Base-by-base conservation (phyloP, 2,797 vertebrate genomes). In the Protonibea diacanthus region DNA sequence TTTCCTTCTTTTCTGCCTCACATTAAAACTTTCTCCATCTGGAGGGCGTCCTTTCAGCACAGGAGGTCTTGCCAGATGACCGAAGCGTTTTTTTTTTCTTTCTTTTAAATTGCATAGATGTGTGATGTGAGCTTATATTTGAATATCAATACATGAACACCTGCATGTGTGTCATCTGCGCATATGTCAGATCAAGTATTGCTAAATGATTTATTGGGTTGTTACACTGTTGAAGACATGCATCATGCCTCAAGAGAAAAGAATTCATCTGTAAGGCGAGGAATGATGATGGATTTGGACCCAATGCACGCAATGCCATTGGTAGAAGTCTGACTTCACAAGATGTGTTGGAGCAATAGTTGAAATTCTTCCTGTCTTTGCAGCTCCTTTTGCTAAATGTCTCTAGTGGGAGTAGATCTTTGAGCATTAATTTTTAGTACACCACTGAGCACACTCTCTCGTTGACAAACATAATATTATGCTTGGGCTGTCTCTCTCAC, bases 401-500 rank as follows among this genome's bases (percentile, higher is more conserved):
- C 84, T 92, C 85, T 72, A 38, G 61, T 71, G 90, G 91, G 83
- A 92, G 89, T 76, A 67, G 69, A 89, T 88, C 89, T 91, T 86
- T 88, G 84, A 86, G 87, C 88, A 85, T 92, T 91, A 86, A 90
- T 91, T 93, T 95, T 90, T 89, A 90, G 88, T 63, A 79, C 88
- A 79, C 84, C 72, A 20, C 88, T 64, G 86, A 89, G 88, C 86
- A 74, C 89, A 83, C 91, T 91, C 89, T 86, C 81, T 76, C 80
- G 91, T 90, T 88, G 87, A 93, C 90, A 95, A 94, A 94, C 92
- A 95, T 90, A 95, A 95, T 94, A 95, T 95, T 95, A 93, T 94
- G 80, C 85, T 83, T 64, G 49, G 84, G 74, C 85, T 74, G 82
- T 86, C 58, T 88, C 83, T 84, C 78, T 86, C 83, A 79, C 64